Base-by-base conservation (phyloP, 2,113 vertebrate genomes). In the Oryzias celebensis region DNA sequence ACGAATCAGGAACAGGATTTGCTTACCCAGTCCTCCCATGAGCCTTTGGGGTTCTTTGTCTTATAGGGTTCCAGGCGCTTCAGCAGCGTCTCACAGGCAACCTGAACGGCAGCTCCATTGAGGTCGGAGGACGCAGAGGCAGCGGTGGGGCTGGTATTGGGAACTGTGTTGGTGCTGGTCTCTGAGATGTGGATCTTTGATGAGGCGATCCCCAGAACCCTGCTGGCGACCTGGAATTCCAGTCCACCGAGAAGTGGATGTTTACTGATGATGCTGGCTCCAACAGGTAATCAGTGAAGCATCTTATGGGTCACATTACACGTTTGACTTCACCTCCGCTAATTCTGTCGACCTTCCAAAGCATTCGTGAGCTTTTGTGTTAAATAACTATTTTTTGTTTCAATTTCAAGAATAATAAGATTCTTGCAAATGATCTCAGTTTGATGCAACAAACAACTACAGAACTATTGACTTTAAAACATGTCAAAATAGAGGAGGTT, bases 91-190 rank as follows among this genome's bases (percentile, higher is more conserved):
- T 94, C 85, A 36, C 97, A 99, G 0, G 97, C 95, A 0, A 91
- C 93, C 93, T 95, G 76, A 52, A 82, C 63, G 0, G 97, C 97
- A 87, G 96, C 96, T 31, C 97, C 96, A 0, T 99, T 97, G 71
- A 98, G 88, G 83, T 99, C 97, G 0, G 95, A 85, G 0, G 96
- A 96, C 62, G 89, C 93, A 0, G 97, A 98, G 14, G 97, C 97
- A 0, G 97, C 96, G 0, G 97, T 98, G 0, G 97, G 92, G 52
- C 96, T 97, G 7, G 95, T 88, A 51, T 99, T 99, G 47, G 97
- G 94, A 7, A 99, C 96, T 0, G 95, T 97, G 75, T 90, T 95
- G n/a, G 97, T 98, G 90, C 96, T 96, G 0, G 96, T 98, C 90
- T 99, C 97, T 1, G 93, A 93, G 87, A 98, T 95, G 77, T 93